phyloP scores from a whole-genome alignment of 2,113 vertebrate species.

The Dicrurus megarhynchus region DNA sequence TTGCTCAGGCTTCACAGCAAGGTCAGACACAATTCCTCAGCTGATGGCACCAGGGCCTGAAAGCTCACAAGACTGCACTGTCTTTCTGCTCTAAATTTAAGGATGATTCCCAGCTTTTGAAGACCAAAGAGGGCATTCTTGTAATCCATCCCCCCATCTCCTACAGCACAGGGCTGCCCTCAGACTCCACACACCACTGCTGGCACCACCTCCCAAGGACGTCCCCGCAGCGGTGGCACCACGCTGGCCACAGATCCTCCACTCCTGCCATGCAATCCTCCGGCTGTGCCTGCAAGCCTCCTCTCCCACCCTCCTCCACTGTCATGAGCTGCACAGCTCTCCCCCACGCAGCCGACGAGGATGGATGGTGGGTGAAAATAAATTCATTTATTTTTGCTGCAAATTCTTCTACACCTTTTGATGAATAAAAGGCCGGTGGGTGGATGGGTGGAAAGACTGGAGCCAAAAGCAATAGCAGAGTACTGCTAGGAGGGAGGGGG shows the following conservation, averaged over 20 bases:
- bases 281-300: not conserved
- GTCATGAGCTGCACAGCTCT: slow-evolving; percentile 14
- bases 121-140: not conserved
- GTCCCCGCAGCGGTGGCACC: rapidly evolving
- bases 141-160: not conserved
- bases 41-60: not conserved
- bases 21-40: not conserved
- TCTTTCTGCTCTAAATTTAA: not conserved
- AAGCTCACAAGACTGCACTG: not conserved
- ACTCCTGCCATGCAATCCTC: not conserved
- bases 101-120: not conserved
- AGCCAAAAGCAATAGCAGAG: slow-evolving; percentile 12
- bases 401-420: slow-evolving; percentile 11
- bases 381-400: slow-evolving; percentile 43
- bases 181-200: not conserved
- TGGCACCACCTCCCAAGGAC: rapidly evolving
- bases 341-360: not conserved
- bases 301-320: not conserved
- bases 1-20: not conserved
- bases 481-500: not conserved
- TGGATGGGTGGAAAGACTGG: slow-evolving; percentile 35
- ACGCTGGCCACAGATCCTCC: rapidly evolving
- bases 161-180: not conserved
- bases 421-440: slow-evolving; percentile 46
- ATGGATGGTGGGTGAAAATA: slow-evolving; percentile 33